Base-by-base conservation (phyloP, 2,888 invertebrate genomes). In the Lamproptera curius region DNA sequence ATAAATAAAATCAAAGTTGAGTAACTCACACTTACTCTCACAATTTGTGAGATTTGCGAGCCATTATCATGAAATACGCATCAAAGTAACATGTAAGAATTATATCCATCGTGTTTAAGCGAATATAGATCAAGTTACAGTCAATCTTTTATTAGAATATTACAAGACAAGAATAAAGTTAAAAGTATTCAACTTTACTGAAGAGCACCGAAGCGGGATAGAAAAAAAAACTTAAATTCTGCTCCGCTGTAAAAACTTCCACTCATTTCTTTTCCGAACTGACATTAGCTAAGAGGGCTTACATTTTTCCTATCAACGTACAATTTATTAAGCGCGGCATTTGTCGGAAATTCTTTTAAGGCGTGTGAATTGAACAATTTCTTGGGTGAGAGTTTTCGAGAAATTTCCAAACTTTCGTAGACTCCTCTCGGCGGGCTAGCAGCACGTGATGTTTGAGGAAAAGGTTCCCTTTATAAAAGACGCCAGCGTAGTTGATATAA, bases 241-340 rank as follows among this genome's bases (percentile, higher is more conserved):
- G 36, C 15, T 35, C 15, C 34, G 23, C 15, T 16, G 8, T 33
- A n/a, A 41, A 46, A 46, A 14, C 15, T 16, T 41, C 16, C 46
- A 49, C 37, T 38, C 52, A 41, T 45, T 42, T 41, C 47, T 50
- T 40, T 55, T 47, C 52, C 46, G 40, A 36, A 20, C 41, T 31
- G 46, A 44, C 44, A 47, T 44, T 50, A 52, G 40, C 50, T 43
- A 51, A 36, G 15, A 37, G 20, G 42, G 20, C 47, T 47, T 37
- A 37, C 34, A 38, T 39, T 43, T 42, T 40, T 26, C 46, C 55
- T 56, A 56, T 62, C 57, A 55, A 52, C 54, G 49, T 52, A 54
- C 56, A 65, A 65, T 64, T 64, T 66, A 63, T 65, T 60, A 63
- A 58, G 54, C 52, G 61, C 51, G 57, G 55, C 56, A 55, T 63